Evolutionary conservation across 2,113 vertebrate species (phyloP).

Genomic region (Solenodon paradoxus): DNA sequence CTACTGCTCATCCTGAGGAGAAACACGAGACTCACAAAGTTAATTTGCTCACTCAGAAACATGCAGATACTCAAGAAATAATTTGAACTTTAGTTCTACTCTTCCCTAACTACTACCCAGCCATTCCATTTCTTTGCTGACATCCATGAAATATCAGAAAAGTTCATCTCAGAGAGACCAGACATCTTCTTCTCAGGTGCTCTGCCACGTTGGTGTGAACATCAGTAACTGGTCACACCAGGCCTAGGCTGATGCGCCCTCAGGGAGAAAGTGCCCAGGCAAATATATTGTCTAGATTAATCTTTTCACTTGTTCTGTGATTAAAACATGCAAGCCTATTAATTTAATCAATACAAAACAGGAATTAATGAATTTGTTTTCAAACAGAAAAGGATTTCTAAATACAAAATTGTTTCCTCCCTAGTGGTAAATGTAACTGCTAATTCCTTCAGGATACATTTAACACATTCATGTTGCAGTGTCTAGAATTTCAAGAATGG

Average conservation of each 20-base stretch:
- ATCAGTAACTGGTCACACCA: not conserved
- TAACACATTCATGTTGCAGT: not conserved
- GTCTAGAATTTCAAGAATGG: not conserved
- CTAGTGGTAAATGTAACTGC: not conserved
- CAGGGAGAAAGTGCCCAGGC: not conserved
- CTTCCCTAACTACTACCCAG: not conserved
- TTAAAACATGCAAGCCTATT: constrained; percentile 10
- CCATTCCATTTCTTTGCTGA: not conserved
- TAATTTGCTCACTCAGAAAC: not conserved
- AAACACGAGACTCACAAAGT: not conserved
- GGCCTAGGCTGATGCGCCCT: not conserved
- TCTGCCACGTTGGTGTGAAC: not conserved
- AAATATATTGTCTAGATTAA: not conserved
- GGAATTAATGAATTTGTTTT: not conserved
- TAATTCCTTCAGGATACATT: constrained; percentile 16
- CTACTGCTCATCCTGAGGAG: not conserved
- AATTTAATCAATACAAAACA: constrained; percentile 37
- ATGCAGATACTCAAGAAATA: not conserved
- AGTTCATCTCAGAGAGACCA: not conserved
- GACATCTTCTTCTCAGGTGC: not conserved
- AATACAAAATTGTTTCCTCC: not conserved
- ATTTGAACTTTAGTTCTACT: not conserved
- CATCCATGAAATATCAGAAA: not conserved
- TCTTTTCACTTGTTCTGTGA: constrained; percentile 8
- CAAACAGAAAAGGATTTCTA: constrained; percentile 30